Evolutionary conservation across 2,113 vertebrate species (phyloP).

Genomic region (Phrynosoma platyrhinos): DNA sequence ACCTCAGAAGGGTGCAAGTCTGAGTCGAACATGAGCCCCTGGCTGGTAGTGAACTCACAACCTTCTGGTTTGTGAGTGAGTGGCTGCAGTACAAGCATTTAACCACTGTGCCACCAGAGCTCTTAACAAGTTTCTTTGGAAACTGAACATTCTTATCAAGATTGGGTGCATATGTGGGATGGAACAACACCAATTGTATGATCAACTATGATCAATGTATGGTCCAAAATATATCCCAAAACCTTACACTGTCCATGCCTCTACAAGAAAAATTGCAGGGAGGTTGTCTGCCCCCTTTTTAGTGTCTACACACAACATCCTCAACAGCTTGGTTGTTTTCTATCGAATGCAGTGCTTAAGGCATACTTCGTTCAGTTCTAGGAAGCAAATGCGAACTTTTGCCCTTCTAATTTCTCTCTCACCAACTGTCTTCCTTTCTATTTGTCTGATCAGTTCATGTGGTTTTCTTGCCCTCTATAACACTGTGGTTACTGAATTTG

Average conservation of each 20-base stretch:
- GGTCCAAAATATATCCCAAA: too few species aligned
- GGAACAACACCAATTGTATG: neutral
- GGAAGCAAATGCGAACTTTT: slow-evolving; percentile 30
- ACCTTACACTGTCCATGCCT: neutral
- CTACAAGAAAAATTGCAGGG: neutral
- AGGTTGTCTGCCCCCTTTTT: neutral
- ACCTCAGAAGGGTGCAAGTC: too few species aligned
- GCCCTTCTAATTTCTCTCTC: slow-evolving; percentile 14
- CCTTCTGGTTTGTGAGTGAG: neutral
- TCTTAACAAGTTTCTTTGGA: neutral
- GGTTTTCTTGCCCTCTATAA: neutral
- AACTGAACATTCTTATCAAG: neutral
- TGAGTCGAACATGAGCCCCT: too few species aligned
- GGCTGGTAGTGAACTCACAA: too few species aligned
- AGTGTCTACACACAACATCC: neutral
- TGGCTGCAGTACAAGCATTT: too few species aligned
- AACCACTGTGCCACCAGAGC: too few species aligned
- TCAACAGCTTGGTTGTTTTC: neutral
- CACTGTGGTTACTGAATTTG: slow-evolving; percentile 26
- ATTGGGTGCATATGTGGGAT: too few species aligned
- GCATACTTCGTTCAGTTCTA: neutral
- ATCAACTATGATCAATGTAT: neutral
- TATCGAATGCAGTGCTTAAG: neutral
- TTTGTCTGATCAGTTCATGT: slow-evolving; percentile 29
- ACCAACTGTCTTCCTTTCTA: neutral